These are phyloP conservation scores for Salvelinus alpinus DNA, from an alignment of 2,113 vertebrate genomes.

Conservation along the genomic window DNA sequence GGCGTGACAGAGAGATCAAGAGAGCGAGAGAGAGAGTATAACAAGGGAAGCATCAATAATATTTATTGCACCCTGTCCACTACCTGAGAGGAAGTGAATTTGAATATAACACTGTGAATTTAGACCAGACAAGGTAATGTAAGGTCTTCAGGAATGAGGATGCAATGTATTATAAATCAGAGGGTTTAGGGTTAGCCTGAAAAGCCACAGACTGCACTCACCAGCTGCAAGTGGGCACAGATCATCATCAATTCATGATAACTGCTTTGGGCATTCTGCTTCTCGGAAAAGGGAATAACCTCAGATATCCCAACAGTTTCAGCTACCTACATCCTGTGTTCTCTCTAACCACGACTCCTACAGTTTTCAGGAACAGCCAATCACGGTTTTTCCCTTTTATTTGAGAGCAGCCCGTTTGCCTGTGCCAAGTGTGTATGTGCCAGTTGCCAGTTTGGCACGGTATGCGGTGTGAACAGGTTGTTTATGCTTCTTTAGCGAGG, in stretches of 20 bases:
- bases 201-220: background rate
- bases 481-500: slow-evolving; percentile 11
- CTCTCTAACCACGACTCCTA: background rate
- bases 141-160: too few relatives aligned
- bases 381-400: background rate
- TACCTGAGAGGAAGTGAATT: too few relatives aligned
- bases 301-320: background rate
- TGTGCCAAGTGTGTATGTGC: background rate
- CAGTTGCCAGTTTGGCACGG: slow-evolving; percentile 21
- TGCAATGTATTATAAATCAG: too few relatives aligned
- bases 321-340: background rate
- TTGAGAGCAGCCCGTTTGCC: background rate
- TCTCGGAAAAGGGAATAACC: background rate
- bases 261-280: background rate
- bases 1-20: too few relatives aligned
- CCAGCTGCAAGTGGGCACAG: background rate
- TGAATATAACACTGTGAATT: too few relatives aligned
- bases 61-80: too few relatives aligned
- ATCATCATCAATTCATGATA: background rate
- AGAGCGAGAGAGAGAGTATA: background rate
- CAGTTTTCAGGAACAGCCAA: slow-evolving; percentile 2
- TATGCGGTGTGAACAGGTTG: slow-evolving; percentile 18
- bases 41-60: background rate
- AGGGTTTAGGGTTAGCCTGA: background rate
- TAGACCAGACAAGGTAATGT: too few relatives aligned